Evolutionary conservation across 2,888 invertebrate genomes (phyloP).

Genomic region (Yponomeuta sedellus): DNA sequence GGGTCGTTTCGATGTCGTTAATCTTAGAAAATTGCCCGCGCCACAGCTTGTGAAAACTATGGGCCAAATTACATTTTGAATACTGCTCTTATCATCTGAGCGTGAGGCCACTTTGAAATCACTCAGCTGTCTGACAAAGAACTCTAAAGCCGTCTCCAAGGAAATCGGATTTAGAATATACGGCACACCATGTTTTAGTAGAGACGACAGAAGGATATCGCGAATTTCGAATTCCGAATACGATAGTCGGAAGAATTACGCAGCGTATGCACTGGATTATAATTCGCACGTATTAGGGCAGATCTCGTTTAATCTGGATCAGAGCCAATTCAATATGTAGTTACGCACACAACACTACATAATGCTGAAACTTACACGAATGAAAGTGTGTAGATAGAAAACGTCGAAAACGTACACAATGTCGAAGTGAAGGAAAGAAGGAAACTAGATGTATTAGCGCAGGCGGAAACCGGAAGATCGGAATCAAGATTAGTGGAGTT

Average conservation of each 20-base stretch:
- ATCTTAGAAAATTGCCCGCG: slow-evolving; percentile 24
- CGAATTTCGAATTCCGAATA: not conserved
- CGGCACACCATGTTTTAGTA: not conserved
- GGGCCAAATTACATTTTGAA: slow-evolving; percentile 25
- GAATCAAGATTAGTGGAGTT: not conserved
- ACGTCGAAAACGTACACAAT: not conserved
- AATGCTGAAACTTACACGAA: not conserved
- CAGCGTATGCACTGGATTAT: slow-evolving; percentile 11
- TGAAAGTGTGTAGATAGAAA: not conserved
- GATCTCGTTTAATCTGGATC: slow-evolving; percentile 3
- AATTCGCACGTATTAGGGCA: slow-evolving; percentile 8
- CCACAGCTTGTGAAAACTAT: slow-evolving; percentile 18
- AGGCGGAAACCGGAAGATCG: not conserved
- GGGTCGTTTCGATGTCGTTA: slow-evolving; percentile 19
- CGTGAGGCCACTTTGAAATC: not conserved
- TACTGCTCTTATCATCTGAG: slow-evolving; percentile 13
- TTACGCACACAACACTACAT: not conserved
- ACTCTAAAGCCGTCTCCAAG: not conserved
- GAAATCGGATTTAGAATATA: not conserved
- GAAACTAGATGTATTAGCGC: not conserved
- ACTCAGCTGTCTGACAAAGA: not conserved
- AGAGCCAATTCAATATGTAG: slow-evolving; percentile 13
- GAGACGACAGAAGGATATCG: not conserved
- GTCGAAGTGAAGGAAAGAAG: not conserved
- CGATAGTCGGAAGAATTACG: not conserved